Conservation (phyloP, 2,888 invertebrate genomes). For the Rutpela maculata region DNA sequence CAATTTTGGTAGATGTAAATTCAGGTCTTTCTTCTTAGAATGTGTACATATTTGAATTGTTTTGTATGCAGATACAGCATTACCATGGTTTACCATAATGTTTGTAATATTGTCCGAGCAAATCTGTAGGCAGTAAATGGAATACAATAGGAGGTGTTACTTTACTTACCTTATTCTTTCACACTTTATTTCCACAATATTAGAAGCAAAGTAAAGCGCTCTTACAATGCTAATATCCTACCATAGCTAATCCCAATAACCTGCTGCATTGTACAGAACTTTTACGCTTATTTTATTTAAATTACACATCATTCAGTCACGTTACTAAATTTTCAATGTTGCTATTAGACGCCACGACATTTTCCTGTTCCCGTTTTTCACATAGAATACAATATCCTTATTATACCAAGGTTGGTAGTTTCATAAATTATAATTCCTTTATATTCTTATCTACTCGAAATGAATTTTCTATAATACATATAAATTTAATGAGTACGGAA, state of each 20-base stretch:
- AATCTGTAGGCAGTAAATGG: slow-evolving; percentile 60
- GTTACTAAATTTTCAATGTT: slow-evolving; percentile 1
- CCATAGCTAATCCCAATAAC: slow-evolving; percentile 43
- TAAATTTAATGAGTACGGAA: too few relatives aligned
- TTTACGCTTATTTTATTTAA: slow-evolving; percentile 42
- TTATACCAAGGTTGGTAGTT: too few relatives aligned
- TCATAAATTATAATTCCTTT: too few relatives aligned
- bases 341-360: background rate
- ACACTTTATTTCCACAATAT: slow-evolving; percentile 58
- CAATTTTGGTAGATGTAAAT: slow-evolving; percentile 71
- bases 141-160: slow-evolving; percentile 69
- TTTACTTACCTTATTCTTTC: slow-evolving; percentile 56
- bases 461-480: too few relatives aligned
- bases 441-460: too few relatives aligned
- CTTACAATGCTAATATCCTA: slow-evolving; percentile 48
- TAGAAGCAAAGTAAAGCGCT: slow-evolving; percentile 38
- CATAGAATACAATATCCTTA: too few relatives aligned
- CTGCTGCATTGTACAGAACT: slow-evolving; percentile 36
- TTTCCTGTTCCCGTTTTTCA: too few relatives aligned
- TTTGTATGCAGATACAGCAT: slow-evolving; percentile 68
- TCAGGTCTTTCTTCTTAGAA: slow-evolving; percentile 59
- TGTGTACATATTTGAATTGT: slow-evolving; percentile 61
- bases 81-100: slow-evolving; percentile 67
- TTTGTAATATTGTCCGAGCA: slow-evolving; percentile 66
- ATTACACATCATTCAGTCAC: slow-evolving; percentile 35